Evolutionary conservation across 2,797 vertebrate species (phyloP), one percentile per base, ranked within the genome.

Genomic region (Valencia hispanica): DNA sequence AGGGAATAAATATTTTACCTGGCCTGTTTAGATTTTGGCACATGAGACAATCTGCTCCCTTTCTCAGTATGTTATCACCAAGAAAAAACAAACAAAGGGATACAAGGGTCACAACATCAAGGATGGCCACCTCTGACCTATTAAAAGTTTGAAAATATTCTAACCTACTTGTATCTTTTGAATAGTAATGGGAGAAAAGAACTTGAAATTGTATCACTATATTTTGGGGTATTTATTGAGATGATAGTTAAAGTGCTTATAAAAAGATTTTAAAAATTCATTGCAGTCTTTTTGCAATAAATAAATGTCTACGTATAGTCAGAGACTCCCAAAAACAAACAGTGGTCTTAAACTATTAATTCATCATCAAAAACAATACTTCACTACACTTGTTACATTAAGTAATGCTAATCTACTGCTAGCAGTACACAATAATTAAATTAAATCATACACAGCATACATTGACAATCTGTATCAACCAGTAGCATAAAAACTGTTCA

Each of bases 11-110:
- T 39, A 50, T 65, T 61, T 73, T 18, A 57, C 32, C 59, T 48
- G 61, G 18, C 81, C 30, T 74, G 81, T 83, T 85, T 85, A 72
- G 66, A n/a, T 78, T 63, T 80, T 73, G 70, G 83, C 77, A 82
- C n/a, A 14, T 14, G 47, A 72, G 84, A 87, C 76, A 70, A 71
- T 86, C 48, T 43, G 14, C 48, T 71, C 36, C 69, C 57, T 90
- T 50, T 73, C 47, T 90, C 66, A 76, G 79, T 41, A 83, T 27
- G 7, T 65, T 74, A 50, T 87, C 79, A 83, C 66, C 47, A 63
- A 70, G 71, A 57, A 75, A 69, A 84, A 73, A 8, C n/a, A 27
- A 76, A 72, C 47, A 82, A 77, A 79, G 30, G 59, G 68, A 73
- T 20, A 63, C 66, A 53, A 79, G 80, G 73, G 78, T 78, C 45